phyloP scores from a whole-genome alignment of 2,113 vertebrate genomes.

The Dicerorhinus sumatrensis region DNA sequence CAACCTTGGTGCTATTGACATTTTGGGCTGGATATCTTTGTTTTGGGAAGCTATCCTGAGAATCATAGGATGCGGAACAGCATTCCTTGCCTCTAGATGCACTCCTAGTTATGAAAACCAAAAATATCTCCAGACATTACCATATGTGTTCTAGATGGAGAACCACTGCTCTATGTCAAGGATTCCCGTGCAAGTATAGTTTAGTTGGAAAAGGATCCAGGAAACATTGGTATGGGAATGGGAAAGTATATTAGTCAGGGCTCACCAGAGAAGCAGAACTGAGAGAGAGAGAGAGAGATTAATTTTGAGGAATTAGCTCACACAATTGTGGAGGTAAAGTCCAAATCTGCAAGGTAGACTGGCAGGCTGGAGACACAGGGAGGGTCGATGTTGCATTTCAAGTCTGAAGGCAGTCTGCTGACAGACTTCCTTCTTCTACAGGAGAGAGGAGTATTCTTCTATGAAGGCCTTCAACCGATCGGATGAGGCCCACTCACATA shows the following conservation, averaged over 20 bases:
- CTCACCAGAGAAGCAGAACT: not conserved
- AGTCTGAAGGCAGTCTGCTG: not conserved
- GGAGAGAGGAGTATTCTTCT: not conserved
- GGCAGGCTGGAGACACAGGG: not conserved
- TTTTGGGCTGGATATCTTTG: not conserved
- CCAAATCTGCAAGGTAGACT: not conserved
- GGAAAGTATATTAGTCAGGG: not conserved
- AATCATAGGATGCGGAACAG: not conserved
- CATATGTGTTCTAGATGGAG: not conserved
- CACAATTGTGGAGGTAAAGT: not conserved
- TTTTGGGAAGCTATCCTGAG: not conserved
- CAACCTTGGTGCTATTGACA: not conserved
- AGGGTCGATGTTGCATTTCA: not conserved
- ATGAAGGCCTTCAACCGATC: not conserved
- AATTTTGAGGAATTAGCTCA: not conserved
- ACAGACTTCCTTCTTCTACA: not conserved
- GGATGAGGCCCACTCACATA: not conserved
- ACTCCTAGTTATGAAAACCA: not conserved
- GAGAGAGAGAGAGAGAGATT: not conserved
- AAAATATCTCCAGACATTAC: not conserved
- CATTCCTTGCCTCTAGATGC: not conserved
- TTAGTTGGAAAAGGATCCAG: not conserved
- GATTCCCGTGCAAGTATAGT: not conserved
- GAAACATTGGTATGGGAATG: not conserved
- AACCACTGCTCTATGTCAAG: not conserved